Evolutionary conservation across 92 coral and sea anemone genomes (phyloP).

Genomic region (Desmophyllum pertusum): DNA sequence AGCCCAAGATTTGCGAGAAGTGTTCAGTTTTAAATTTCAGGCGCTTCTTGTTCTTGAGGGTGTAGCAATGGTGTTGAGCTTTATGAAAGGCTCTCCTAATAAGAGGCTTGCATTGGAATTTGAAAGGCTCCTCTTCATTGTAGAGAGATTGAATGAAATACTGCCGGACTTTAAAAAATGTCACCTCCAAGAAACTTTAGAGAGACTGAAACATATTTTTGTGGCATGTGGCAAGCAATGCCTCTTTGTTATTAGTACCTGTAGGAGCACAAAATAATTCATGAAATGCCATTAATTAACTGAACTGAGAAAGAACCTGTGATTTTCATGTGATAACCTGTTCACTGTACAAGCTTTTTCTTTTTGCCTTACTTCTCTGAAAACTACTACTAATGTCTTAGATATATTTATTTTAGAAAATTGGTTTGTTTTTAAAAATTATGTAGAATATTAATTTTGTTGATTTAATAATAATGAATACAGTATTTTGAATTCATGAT

Average conservation of each 20-base stretch:
- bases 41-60: slow-evolving; percentile 85
- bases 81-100: slow-evolving; percentile 39
- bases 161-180: slow-evolving; percentile 35
- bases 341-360: neutral
- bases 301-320: neutral
- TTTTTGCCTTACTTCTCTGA: neutral
- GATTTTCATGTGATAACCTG: neutral
- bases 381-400: neutral
- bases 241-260: slow-evolving; percentile 20
- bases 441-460: neutral
- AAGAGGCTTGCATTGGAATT: slow-evolving; percentile 48
- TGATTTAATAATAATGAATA: neutral
- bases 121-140: slow-evolving; percentile 66
- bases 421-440: neutral
- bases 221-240: slow-evolving; percentile 41
- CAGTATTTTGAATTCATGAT: neutral
- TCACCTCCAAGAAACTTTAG: slow-evolving; percentile 3
- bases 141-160: slow-evolving; percentile 59
- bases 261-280: slow-evolving; percentile 8
- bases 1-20: slow-evolving; percentile 37
- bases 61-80: slow-evolving; percentile 68
- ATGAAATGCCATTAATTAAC: neutral
- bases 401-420: neutral
- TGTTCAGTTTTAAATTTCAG: slow-evolving; percentile 65
- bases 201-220: slow-evolving; percentile 45